Conservation (phyloP, 2,888 invertebrate species). For the Zelleria hepariella region DNA sequence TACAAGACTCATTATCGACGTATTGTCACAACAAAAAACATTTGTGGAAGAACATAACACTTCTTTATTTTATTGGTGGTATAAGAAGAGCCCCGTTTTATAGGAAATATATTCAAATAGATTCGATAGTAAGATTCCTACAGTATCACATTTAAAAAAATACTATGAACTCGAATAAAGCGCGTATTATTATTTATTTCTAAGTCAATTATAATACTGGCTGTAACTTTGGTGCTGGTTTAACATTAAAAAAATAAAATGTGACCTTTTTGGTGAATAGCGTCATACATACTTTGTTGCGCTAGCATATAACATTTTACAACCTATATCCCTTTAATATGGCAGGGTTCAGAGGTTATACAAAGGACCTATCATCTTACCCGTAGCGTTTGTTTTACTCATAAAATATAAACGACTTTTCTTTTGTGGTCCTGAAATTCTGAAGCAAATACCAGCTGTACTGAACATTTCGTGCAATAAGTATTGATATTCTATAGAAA, state of each 20-base stretch:
- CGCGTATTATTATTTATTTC: constrained; percentile 28
- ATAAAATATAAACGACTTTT: too few relatives aligned
- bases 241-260: neutral
- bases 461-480: too few relatives aligned
- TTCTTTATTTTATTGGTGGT: neutral
- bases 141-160: constrained; percentile 46
- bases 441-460: too few relatives aligned
- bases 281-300: neutral
- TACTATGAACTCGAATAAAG: constrained; percentile 47
- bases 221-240: constrained; percentile 13
- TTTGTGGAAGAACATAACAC: neutral
- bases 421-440: too few relatives aligned
- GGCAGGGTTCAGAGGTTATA: neutral
- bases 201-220: constrained; percentile 42
- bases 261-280: neutral
- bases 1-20: neutral
- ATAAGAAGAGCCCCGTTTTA: constrained; percentile 21
- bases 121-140: constrained; percentile 20
- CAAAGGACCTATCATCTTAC: neutral
- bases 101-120: constrained; percentile 8
- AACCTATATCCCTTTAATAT: neutral
- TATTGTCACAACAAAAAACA: neutral
- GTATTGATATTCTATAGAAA: too few relatives aligned
- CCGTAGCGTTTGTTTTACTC: too few relatives aligned
- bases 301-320: neutral